phyloP scores from a whole-genome alignment of 2,113 vertebrate species.

The Gracilinanus agilis region DNA sequence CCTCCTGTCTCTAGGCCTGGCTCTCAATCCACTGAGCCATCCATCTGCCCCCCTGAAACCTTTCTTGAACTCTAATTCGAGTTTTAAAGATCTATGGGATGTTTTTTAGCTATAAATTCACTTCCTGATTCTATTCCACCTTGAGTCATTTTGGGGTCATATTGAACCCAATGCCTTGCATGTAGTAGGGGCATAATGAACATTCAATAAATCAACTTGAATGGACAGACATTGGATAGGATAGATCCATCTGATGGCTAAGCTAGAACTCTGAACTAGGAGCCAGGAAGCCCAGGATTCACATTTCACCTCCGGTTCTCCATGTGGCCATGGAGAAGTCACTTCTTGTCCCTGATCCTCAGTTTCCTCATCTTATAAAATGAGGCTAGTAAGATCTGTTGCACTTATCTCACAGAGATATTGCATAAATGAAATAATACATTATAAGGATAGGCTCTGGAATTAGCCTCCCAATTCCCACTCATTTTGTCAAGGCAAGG shows the following conservation, averaged over 20 bases:
- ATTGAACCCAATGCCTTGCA: neutral
- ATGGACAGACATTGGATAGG: neutral
- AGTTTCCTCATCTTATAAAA: neutral
- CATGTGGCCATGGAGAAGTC: neutral
- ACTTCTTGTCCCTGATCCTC: neutral
- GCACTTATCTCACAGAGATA: neutral
- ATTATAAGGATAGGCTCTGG: neutral
- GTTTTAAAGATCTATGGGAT: too few species aligned
- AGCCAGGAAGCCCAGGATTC: neutral
- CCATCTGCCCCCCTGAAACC: too few species aligned
- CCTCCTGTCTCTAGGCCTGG: too few species aligned
- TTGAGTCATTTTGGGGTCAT: neutral
- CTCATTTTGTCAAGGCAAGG: neutral
- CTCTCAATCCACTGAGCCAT: too few species aligned
- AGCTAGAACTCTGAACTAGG: neutral
- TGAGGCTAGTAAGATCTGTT: neutral
- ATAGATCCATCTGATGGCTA: neutral
- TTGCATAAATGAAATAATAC: neutral
- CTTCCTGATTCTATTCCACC: neutral
- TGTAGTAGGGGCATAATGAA: neutral
- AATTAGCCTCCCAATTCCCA: neutral
- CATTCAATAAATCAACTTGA: neutral
- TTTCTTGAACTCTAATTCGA: neutral
- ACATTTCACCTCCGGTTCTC: neutral
- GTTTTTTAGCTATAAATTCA: neutral